Percentiles rank a stretch among this genome's conserved stretches.
phyloP scores from a whole-genome alignment of 2,888 invertebrate species.

The Tetragonisca angustula region DNA sequence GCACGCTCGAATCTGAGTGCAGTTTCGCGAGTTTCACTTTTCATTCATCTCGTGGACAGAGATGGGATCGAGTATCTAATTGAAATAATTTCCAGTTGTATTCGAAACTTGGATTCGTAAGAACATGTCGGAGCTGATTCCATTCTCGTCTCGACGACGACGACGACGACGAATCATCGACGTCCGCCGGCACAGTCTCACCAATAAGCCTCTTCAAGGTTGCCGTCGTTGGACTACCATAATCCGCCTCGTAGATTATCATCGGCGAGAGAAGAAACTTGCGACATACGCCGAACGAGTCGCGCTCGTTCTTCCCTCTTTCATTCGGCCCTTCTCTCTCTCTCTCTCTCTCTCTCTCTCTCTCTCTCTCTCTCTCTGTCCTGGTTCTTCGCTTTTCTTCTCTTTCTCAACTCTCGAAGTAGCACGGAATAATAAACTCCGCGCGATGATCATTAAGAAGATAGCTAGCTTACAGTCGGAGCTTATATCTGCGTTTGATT shows the following conservation, averaged over 20 bases:
- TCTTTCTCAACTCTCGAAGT: not conserved
- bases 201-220: constrained; percentile 72
- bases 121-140: no score
- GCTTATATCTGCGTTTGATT: constrained; percentile 51
- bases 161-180: constrained; percentile 55
- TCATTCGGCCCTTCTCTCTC: not conserved
- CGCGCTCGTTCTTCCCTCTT: constrained; percentile 28
- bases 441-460: constrained; percentile 43
- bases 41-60: no score
- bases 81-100: no score
- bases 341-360: not conserved
- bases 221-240: constrained; percentile 71
- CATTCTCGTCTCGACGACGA: constrained; percentile 26
- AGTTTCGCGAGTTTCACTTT: no score
- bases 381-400: not conserved
- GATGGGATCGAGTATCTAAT: no score
- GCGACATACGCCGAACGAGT: constrained; percentile 67
- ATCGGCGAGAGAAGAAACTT: constrained; percentile 71
- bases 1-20: no score
- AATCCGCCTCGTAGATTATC: constrained; percentile 74
- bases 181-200: constrained; percentile 52
- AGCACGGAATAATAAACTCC: constrained; percentile 48
- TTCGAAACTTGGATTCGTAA: no score
- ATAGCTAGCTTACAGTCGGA: constrained; percentile 35
- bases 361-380: not conserved